Conservation (phyloP, 2,113 vertebrate species). For the Protobothrops flavoviridis region DNA sequence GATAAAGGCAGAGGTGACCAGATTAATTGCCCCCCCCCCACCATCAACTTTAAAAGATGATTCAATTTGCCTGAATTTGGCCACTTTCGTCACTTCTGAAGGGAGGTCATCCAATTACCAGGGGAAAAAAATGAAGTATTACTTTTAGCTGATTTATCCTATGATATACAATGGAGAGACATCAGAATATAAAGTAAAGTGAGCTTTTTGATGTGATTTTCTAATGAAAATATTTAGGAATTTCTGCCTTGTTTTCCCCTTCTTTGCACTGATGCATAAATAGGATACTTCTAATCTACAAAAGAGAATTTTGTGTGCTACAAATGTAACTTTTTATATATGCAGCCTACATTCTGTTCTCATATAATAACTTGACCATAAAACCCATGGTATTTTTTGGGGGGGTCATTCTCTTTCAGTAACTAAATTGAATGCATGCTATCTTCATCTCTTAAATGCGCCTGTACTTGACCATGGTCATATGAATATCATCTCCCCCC, state of each 20-base stretch:
- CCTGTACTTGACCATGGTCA: neutral
- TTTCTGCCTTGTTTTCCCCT: neutral
- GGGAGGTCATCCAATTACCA: neutral
- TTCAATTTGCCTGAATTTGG: neutral
- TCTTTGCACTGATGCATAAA: neutral
- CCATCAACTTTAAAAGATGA: neutral
- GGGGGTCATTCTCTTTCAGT: neutral
- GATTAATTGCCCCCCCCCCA: neutral
- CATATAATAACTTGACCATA: neutral
- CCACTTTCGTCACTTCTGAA: neutral
- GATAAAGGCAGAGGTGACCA: neutral
- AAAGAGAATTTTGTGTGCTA: neutral
- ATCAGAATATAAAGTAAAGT: neutral
- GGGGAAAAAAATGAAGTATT: neutral
- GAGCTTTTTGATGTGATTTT: neutral
- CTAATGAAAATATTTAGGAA: neutral
- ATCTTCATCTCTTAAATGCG: neutral
- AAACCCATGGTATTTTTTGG: neutral
- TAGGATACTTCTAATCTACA: neutral
- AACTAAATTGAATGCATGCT: neutral
- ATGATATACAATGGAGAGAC: neutral
- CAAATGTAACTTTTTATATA: neutral
- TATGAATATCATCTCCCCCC: neutral
- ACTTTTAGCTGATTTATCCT: neutral
- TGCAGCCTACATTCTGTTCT: neutral